Percentiles rank a stretch among this genome's conserved stretches.
Conservation (phyloP, 2,113 vertebrate species). For the Embiotoca jacksoni region DNA sequence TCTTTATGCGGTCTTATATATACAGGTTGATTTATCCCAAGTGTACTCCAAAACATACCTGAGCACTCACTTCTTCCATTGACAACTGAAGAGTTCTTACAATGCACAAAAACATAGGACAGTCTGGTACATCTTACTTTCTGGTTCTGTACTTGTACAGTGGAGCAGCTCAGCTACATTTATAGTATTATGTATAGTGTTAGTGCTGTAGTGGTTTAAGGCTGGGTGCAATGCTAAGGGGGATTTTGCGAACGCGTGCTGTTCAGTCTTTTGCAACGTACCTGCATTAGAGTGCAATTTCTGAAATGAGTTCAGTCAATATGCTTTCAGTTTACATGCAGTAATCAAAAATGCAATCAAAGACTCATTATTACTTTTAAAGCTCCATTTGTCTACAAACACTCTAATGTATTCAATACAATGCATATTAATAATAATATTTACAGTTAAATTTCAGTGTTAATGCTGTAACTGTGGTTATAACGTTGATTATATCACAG, state of each 20-base stretch:
- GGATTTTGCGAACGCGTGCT: constrained; percentile 54
- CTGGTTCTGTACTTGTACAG: constrained; percentile 41
- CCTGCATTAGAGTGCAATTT: constrained; percentile 25
- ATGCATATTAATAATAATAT: not conserved
- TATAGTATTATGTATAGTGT: constrained; percentile 14
- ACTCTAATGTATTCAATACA: not conserved
- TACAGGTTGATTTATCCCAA: not conserved
- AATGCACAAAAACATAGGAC: not conserved
- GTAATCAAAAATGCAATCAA: constrained; percentile 69
- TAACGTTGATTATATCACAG: constrained; percentile 20
- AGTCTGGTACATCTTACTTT: not conserved
- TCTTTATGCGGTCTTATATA: not conserved
- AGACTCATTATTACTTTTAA: not conserved
- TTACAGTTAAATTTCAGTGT: not conserved
- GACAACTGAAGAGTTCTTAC: not conserved
- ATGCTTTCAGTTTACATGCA: constrained; percentile 70
- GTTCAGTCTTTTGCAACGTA: constrained; percentile 45
- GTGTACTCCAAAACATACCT: not conserved
- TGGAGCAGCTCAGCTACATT: constrained; percentile 59
- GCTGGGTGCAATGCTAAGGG: constrained; percentile 30
- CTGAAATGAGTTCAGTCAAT: constrained; percentile 27
- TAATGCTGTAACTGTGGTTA: constrained; percentile 11
- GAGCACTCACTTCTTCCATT: not conserved
- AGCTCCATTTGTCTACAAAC: not conserved
- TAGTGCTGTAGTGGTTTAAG: constrained; percentile 52